Conservation (phyloP, 2,797 vertebrate species). For the Poecilia picta region DNA sequence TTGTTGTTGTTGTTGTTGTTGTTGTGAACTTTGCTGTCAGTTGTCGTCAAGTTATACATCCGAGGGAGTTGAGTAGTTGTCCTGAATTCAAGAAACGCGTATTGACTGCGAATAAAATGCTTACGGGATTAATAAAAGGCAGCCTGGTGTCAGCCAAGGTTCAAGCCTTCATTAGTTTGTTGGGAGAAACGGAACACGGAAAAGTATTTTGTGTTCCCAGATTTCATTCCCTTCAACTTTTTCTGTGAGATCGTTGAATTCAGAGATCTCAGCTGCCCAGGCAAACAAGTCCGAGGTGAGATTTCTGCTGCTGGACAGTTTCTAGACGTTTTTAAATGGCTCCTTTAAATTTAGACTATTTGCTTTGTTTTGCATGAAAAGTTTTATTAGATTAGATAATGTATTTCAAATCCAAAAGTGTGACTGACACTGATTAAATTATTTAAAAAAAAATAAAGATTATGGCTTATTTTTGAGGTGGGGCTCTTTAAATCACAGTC, state of each 20-base stretch:
- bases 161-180: background rate
- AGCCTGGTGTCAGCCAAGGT: slow-evolving; percentile 41
- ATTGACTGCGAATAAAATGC: slow-evolving; percentile 36
- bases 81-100: slow-evolving; percentile 4
- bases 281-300: background rate
- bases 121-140: slow-evolving; percentile 27
- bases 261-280: background rate
- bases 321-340: background rate
- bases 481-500: no score
- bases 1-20: slow-evolving; percentile 58
- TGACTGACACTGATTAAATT: background rate
- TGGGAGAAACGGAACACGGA: background rate
- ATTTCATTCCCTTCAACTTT: background rate
- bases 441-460: background rate
- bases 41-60: slow-evolving; percentile 4
- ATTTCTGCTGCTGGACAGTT: background rate
- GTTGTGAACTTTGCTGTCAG: slow-evolving; percentile 51
- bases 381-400: background rate
- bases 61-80: background rate
- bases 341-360: background rate
- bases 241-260: background rate
- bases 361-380: no score
- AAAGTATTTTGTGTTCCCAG: background rate
- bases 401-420: background rate
- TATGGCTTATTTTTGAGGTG: background rate